Evolutionary conservation across 2,797 vertebrate genomes (phyloP).

Genomic region (Periparus ater): DNA sequence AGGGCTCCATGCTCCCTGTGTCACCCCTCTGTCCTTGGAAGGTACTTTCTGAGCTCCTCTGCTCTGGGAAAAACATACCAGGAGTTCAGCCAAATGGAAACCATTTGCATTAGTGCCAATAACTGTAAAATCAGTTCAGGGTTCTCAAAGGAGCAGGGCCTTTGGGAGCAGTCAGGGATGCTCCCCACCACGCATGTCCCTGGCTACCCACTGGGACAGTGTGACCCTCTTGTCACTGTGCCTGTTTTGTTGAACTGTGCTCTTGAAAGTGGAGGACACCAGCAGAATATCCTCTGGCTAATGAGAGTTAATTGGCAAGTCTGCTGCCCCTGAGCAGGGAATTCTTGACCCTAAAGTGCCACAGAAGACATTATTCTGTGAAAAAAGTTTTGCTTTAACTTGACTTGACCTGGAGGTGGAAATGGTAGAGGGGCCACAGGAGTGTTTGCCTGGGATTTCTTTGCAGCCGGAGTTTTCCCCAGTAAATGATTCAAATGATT

Average conservation of each 20-base stretch:
- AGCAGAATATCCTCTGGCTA: background rate
- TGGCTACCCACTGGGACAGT: accelerated
- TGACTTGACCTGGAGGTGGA: background rate
- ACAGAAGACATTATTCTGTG: background rate
- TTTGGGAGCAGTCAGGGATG: background rate
- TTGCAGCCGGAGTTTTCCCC: background rate
- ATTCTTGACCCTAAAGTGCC: background rate
- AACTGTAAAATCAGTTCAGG: background rate
- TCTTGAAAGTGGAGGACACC: background rate
- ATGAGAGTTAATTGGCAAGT: background rate
- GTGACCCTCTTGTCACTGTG: background rate
- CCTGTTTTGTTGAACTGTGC: background rate
- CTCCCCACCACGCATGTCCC: background rate
- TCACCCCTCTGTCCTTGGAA: background rate
- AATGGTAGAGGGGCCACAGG: background rate
- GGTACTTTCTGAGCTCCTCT: background rate
- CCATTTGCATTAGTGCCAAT: background rate
- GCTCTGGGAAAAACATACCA: background rate
- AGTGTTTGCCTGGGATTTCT: background rate
- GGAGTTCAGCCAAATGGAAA: background rate
- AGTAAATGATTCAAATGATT: background rate
- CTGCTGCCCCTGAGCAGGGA: background rate
- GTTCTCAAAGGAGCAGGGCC: background rate
- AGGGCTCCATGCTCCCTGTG: background rate
- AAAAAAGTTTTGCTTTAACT: background rate